Evolutionary conservation across 2,113 vertebrate genomes (phyloP).

Genomic region (Euleptes europaea): DNA sequence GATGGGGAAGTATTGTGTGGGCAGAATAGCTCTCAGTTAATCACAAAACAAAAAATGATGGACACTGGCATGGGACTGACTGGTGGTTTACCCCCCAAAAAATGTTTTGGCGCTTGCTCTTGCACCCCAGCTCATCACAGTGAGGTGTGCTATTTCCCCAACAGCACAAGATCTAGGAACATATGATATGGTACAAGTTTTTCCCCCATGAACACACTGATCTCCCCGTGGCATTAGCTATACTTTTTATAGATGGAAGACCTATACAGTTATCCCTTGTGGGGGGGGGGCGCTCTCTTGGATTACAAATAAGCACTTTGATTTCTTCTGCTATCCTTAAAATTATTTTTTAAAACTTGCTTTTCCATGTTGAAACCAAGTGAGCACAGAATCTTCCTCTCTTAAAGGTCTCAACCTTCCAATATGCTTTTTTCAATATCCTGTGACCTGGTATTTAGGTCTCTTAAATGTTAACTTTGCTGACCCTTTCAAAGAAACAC

Average conservation of each 20-base stretch:
- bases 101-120: too few relatives aligned
- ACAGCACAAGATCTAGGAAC: too few relatives aligned
- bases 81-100: too few relatives aligned
- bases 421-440: slow-evolving; percentile 1
- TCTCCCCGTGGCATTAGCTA: too few relatives aligned
- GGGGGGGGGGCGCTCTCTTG: neutral
- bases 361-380: slow-evolving; percentile 14
- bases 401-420: neutral
- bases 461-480: slow-evolving; percentile 12
- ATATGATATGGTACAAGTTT: too few relatives aligned
- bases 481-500: slow-evolving; percentile 10
- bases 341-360: neutral
- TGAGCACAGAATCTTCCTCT: neutral
- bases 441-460: neutral
- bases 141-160: too few relatives aligned
- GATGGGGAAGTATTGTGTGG: too few relatives aligned
- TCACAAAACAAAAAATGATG: too few relatives aligned
- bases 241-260: neutral
- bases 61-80: too few relatives aligned
- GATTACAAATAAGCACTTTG: slow-evolving; percentile 9
- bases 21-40: too few relatives aligned
- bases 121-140: too few relatives aligned
- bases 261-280: neutral
- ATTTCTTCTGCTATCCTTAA: slow-evolving; percentile 19
- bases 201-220: too few relatives aligned